Evolutionary conservation across 2,888 invertebrate genomes (phyloP).

Genomic region (Macrosoma leucophasiata): DNA sequence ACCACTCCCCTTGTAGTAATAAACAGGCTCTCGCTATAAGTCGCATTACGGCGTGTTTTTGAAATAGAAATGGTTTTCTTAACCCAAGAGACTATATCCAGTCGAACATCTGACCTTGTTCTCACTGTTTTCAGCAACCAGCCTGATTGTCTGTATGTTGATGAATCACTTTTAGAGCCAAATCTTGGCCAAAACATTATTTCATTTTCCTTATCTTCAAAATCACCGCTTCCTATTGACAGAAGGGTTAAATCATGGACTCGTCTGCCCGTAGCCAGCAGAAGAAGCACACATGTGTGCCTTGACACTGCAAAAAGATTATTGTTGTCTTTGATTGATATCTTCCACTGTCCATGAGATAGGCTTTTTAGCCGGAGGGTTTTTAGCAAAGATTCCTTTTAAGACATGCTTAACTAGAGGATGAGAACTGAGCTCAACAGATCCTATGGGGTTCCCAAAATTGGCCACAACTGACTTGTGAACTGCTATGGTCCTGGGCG

Average conservation of each 20-base stretch:
- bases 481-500: constrained; percentile 24
- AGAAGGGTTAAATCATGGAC: constrained; percentile 28
- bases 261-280: constrained; percentile 24
- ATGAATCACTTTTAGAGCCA: constrained; percentile 28
- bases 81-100: constrained; percentile 4
- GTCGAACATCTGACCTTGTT: not conserved
- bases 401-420: no score
- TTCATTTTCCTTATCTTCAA: constrained; percentile 13
- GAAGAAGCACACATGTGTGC: constrained; percentile 6
- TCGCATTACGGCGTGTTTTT: not conserved
- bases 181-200: constrained; percentile 27
- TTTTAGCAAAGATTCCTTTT: no score
- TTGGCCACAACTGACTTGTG: constrained; percentile 29
- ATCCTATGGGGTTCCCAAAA: constrained; percentile 20
- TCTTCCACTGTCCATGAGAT: no score
- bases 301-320: no score
- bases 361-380: no score
- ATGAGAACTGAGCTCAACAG: not conserved
- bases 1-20: no score
- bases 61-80: constrained; percentile 3
- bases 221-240: constrained; percentile 14
- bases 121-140: constrained; percentile 7
- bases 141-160: constrained; percentile 11
- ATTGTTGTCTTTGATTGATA: not conserved
- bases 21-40: constrained; percentile 3